Conservation (phyloP, 2,888 invertebrate species). For the Phorcus lineatus region DNA sequence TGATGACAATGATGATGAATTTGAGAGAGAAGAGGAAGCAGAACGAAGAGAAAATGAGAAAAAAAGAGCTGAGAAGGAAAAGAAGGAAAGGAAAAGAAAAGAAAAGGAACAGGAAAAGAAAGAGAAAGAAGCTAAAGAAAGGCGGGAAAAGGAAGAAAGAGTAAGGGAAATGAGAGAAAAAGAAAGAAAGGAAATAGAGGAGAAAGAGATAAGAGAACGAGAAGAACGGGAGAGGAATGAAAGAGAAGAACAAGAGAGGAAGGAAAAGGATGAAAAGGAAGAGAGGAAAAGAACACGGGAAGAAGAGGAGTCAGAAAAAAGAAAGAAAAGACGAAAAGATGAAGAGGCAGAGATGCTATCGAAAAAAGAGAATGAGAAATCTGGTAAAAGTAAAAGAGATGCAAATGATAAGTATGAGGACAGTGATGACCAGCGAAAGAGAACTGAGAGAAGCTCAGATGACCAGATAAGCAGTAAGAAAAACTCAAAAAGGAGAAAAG, state of each 20-base stretch:
- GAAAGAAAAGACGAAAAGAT: not conserved
- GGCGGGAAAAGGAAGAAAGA: not conserved
- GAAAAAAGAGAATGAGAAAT: not conserved
- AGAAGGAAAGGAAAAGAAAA: not conserved
- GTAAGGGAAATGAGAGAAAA: not conserved
- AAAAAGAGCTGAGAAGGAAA: not conserved
- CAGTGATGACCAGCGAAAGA: not conserved
- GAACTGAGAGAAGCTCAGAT: conserved; percentile 7
- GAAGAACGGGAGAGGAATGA: conserved; percentile 3
- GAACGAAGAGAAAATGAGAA: conserved; percentile 4
- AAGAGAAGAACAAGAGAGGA: conserved; percentile 13
- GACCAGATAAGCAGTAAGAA: not conserved
- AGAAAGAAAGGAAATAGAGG: not conserved
- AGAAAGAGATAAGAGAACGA: not conserved
- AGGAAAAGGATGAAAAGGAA: conserved; percentile 8
- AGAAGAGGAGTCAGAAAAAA: not conserved
- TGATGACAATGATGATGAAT: conserved; percentile 21
- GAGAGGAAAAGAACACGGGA: conserved; percentile 12
- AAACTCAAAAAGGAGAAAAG: too few species aligned
- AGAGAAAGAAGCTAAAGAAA: not conserved
- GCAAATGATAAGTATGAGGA: not conserved
- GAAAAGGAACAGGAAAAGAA: not conserved
- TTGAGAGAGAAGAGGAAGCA: not conserved
- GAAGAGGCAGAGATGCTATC: not conserved
- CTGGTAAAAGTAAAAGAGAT: not conserved